phyloP scores from a whole-genome alignment of 1,140 invertebrate species.

The Oscheius sp. region DNA sequence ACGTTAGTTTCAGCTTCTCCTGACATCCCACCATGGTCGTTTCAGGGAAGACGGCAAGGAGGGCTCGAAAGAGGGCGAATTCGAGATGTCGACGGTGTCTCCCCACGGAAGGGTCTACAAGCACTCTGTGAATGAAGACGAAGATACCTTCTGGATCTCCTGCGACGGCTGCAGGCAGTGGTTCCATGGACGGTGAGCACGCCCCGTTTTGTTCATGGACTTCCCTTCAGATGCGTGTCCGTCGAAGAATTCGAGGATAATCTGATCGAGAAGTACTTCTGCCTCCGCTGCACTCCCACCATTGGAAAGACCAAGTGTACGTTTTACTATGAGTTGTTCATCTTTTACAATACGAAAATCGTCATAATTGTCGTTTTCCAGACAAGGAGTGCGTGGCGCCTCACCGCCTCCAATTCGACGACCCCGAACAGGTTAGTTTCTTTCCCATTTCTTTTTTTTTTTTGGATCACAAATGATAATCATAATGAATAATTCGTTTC shows the following conservation, averaged over 20 bases:
- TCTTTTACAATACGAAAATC: too few species aligned
- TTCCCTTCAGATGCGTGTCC: constrained; percentile 38
- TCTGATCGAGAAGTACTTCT: constrained; percentile 39
- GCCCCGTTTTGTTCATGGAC: neutral
- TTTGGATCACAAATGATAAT: neutral
- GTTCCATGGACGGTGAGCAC: constrained; percentile 27
- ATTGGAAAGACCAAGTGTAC: too few species aligned
- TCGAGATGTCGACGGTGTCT: neutral
- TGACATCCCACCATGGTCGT: neutral
- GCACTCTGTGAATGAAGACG: neutral
- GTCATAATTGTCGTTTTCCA: too few species aligned
- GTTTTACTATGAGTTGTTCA: too few species aligned
- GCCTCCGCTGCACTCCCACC: constrained; percentile 21
- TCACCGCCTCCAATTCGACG: constrained; percentile 17
- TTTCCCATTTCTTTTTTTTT: constrained; percentile 21
- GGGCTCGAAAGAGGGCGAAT: neutral
- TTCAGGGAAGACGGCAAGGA: neutral
- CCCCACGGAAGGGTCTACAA: neutral
- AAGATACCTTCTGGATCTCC: constrained; percentile 27
- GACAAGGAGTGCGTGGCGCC: too few species aligned
- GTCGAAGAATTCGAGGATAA: constrained; percentile 35
- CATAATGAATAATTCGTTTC: neutral
- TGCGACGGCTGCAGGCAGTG: constrained; percentile 31
- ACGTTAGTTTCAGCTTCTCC: neutral
- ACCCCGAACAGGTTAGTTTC: constrained; percentile 1